These are phyloP conservation scores for Cyphomyrmex costatus DNA, from an alignment of 1,140 invertebrate species.

Conservation along the genomic window DNA sequence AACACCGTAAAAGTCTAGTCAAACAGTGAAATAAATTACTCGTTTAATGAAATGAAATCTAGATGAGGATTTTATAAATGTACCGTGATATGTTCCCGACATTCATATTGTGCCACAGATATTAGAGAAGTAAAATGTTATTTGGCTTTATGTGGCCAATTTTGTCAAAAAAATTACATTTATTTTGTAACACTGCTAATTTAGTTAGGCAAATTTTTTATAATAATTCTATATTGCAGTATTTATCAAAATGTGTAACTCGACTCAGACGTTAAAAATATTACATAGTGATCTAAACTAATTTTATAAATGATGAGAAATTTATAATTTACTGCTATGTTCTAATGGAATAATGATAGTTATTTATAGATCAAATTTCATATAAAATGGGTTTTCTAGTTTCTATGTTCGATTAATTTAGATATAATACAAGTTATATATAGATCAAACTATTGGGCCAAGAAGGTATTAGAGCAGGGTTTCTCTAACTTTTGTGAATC, in stretches of 20 bases:
- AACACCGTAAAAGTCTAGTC: conserved; percentile 69
- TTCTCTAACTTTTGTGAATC: too few species aligned
- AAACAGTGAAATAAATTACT: conserved; percentile 48
- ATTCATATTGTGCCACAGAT: conserved; percentile 25
- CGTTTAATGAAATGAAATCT: conserved; percentile 28
- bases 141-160: background rate
- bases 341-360: background rate
- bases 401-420: conserved; percentile 18
- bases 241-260: conserved; percentile 14
- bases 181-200: background rate
- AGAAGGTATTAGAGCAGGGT: background rate
- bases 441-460: conserved; percentile 24
- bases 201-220: conserved; percentile 21
- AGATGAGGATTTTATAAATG: conserved; percentile 39
- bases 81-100: background rate
- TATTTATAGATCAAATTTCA: conserved; percentile 1
- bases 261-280: background rate
- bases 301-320: conserved; percentile 22
- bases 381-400: background rate
- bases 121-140: conserved; percentile 13
- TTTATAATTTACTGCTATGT: background rate
- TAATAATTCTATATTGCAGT: conserved; percentile 12
- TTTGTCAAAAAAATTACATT: conserved; percentile 4
- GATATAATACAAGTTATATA: conserved; percentile 40
- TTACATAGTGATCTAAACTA: conserved; percentile 23